These are phyloP conservation scores for Emberiza fucata DNA, from an alignment of 2,113 vertebrate species.

Conservation along the genomic window DNA sequence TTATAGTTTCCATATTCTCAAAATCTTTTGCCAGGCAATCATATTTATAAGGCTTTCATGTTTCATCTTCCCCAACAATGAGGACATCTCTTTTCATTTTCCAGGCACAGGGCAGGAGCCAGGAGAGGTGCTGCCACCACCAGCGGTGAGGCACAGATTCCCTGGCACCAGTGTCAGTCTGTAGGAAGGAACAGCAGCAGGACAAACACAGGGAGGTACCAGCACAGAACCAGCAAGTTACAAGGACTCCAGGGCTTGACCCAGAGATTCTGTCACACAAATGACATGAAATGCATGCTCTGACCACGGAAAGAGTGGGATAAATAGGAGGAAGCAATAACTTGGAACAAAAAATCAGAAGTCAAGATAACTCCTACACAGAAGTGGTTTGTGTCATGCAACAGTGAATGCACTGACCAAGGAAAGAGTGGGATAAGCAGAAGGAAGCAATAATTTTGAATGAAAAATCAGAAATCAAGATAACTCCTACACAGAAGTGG, in stretches of 20 bases:
- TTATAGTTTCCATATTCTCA: no score
- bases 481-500: background rate
- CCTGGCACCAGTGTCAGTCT: rapidly evolving
- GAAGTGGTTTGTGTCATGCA: background rate
- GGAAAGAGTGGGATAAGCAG: background rate
- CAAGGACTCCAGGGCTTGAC: background rate
- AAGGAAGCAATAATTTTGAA: background rate
- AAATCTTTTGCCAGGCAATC: no score
- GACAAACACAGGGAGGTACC: rapidly evolving
- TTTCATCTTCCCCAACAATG: no score
- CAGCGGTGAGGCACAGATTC: background rate
- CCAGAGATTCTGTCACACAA: background rate
- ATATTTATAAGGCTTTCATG: no score
- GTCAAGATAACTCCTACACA: background rate
- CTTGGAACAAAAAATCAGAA: background rate
- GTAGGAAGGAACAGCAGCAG: background rate
- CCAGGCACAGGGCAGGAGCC: background rate
- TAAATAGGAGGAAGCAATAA: background rate
- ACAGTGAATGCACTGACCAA: background rate
- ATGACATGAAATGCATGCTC: background rate
- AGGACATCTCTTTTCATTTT: background rate
- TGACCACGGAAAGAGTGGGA: background rate
- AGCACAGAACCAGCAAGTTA: background rate
- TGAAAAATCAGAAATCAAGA: background rate
- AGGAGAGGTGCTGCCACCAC: background rate